These are phyloP conservation scores for Lepidonotus clava DNA, from an alignment of 2,888 invertebrate species.

Conservation along the genomic window DNA sequence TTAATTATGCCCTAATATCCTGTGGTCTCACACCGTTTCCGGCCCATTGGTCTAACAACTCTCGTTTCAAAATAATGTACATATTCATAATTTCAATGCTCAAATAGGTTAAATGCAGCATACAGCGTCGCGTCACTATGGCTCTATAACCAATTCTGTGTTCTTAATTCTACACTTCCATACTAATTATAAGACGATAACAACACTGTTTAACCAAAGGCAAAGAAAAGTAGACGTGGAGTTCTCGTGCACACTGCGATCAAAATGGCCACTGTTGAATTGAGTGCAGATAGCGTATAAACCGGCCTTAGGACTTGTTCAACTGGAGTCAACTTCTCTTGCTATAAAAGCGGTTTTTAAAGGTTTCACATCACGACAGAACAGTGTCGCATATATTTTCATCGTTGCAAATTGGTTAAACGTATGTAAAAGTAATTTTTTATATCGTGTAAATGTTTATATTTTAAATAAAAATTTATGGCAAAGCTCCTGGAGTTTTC, in stretches of 20 bases:
- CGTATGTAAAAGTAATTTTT: conserved; percentile 9
- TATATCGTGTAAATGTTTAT: conserved; percentile 45
- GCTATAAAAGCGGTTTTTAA: conserved; percentile 2
- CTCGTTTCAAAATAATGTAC: too few species aligned
- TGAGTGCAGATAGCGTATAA: neutral
- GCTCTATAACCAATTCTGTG: neutral
- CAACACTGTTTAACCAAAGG: neutral
- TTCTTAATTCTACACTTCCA: neutral
- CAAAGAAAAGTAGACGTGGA: neutral
- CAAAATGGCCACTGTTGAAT: conserved; percentile 24
- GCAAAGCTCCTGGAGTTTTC: neutral
- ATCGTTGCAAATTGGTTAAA: conserved; percentile 27
- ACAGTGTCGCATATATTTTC: conserved; percentile 22
- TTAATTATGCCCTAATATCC: too few species aligned
- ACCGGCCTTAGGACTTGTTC: conserved; percentile 13
- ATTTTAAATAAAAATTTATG: conserved; percentile 34
- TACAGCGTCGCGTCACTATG: neutral
- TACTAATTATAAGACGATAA: neutral
- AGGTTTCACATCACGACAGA: neutral
- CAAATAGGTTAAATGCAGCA: too few species aligned
- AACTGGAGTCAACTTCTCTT: conserved; percentile 26
- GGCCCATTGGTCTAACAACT: too few species aligned
- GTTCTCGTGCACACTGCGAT: neutral
- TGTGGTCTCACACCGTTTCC: too few species aligned
- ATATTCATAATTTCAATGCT: too few species aligned